Base-by-base conservation (phyloP, 92 coral and sea anemone species). In the Palythoa caribaeorum region DNA sequence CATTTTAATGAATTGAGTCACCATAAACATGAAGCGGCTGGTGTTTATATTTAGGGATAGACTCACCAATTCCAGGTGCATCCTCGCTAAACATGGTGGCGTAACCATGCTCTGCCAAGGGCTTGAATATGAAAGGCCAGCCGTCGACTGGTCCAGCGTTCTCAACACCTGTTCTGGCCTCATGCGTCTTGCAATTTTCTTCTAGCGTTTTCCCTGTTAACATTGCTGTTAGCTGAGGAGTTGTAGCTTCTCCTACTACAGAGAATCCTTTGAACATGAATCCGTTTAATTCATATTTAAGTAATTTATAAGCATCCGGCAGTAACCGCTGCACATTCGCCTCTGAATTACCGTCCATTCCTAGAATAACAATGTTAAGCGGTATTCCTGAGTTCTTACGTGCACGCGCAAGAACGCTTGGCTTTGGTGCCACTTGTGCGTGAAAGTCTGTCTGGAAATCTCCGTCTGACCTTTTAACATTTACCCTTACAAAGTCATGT, bases 111-210 rank as follows among this genome's bases (percentile, higher is more conserved):
- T 87, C 83, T 57, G 83, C 89, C 63, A 88, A 76, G 5, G 79
- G 81, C 84, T 90, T 90, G 83, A 92, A 92, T 55, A 92, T 92
- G 87, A 91, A 92, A 3, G 94, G 94, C 94, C 94, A 92, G 60
- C 63, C 48, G 48, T 92, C 94, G 11, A 92, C 84, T 16, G 91
- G 71, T 8, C 91, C 79, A 35, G 90, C 89, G 59, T 87, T 87
- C 1, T 51, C 71, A 71, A 48, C 86, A 1, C 94, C 94, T 40
- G 83, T 84, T 37, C 94, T 86, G 0, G 91, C 94, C 80, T 92
- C 94, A 12, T 91, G 92, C 1, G 5, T 57, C 37, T 59, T 72
- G 37, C 91, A 88, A 38, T 88, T 88, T 50, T 89, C 88, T 20
- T 92, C 93, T 16, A 90, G 88, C 15, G 92, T 92, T 85, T 75